Conservation (phyloP, 2,113 vertebrate species). For the Xyliphius kryptos region DNA sequence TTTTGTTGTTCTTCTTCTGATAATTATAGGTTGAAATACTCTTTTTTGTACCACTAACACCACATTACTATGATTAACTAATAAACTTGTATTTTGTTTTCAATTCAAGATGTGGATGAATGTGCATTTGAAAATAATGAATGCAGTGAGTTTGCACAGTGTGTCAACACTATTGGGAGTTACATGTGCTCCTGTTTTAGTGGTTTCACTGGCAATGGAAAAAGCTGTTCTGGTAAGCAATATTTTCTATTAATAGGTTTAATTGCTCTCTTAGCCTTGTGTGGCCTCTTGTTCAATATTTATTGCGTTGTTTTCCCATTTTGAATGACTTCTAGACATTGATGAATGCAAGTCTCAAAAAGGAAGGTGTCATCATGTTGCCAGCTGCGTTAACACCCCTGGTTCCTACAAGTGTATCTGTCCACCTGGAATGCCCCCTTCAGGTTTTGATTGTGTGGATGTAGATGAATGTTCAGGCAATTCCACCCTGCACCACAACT, state of each 20-base stretch:
- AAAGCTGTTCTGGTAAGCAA: conserved; percentile 67
- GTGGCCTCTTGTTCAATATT: conserved; percentile 42
- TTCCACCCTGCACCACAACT: conserved; percentile 53
- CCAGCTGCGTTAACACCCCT: conserved; percentile 64
- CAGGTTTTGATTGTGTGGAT: conserved; percentile 67
- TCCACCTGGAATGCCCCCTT: conserved; percentile 58
- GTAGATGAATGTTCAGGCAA: conserved; percentile 65
- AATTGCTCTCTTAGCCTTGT: conserved; percentile 25
- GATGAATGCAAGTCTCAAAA: conserved; percentile 75
- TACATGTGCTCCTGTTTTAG: conserved; percentile 63
- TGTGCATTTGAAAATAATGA: conserved; percentile 53
- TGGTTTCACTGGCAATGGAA: conserved; percentile 69
- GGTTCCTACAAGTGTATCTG: conserved; percentile 67
- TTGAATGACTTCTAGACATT: conserved; percentile 80
- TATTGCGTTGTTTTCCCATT: conserved; percentile 59
- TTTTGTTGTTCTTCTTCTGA: too few species aligned
- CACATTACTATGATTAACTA: background rate
- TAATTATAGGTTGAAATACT: too few species aligned
- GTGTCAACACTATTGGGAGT: conserved; percentile 64
- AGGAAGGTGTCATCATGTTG: conserved; percentile 67
- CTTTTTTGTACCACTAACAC: too few species aligned
- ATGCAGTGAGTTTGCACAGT: conserved; percentile 65
- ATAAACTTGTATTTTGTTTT: background rate
- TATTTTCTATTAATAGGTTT: background rate
- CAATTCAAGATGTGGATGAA: conserved; percentile 66